Base-by-base conservation (phyloP, 2,113 vertebrate genomes). In the Tragelaphus strepsiceros region DNA sequence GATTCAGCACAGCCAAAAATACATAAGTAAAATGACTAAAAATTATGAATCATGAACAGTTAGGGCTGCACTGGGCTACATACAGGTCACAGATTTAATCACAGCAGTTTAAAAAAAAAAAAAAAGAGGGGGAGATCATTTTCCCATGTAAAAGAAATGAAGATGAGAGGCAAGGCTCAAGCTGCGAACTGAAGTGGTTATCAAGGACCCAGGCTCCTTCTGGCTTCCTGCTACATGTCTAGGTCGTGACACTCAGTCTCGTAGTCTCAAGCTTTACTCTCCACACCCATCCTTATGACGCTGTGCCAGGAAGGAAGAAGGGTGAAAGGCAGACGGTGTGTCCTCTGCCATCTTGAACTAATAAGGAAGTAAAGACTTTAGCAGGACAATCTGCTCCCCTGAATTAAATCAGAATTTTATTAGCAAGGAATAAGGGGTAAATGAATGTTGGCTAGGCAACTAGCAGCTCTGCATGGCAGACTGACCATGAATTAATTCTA, bases 251-350 rank as follows among this genome's bases (percentile, higher is more conserved):
- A 30, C 32, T 71, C 6, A 46, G 85, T 22, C 49, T 51, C 32
- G 2, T 22, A 16, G 19, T 28, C 39, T 56, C 49, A 46, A 62
- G 14, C 26, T 21, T 59, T 7, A 39, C 6, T 77, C 35, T 51
- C 35, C 5, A 17, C 15, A 64, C 11, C 12, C 32, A 16, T 21
- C 6, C 7, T 10, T 7, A 11, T 0, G 19, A 46, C 3, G 7
- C 12, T 11, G 5, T 11, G 15, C 32, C 13, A 58, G 21, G 32
- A 2, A 19, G 64, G 43, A 56, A 54, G 61, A 16, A 22, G 5
- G 35, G 49, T 4, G 22, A 77, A 22, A 61, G 43, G 88, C 21
- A 78, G 49, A 39, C 3, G 1, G 51, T 53, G 7, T 3, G 6
- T 67, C 58, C 16, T 53, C 49, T 19, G 17, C 49, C 30, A 82